Conservation (phyloP, 2,888 invertebrate genomes). For the Mystacides longicornis region DNA sequence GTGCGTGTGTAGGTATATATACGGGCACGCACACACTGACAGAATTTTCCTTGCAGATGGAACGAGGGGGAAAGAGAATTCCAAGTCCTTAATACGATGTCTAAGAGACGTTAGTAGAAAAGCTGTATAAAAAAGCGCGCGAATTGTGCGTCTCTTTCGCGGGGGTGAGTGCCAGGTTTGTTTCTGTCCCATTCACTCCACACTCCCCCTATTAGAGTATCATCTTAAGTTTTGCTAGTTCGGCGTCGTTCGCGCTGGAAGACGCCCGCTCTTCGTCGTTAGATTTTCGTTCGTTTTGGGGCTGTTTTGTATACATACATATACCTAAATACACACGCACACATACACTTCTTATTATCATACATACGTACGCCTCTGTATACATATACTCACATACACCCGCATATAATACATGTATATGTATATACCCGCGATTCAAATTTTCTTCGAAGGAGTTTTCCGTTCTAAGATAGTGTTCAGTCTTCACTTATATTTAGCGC, state of each 20-base stretch:
- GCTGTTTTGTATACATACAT: not conserved
- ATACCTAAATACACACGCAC: not conserved
- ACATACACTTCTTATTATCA: not conserved
- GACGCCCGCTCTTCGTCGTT: slow-evolving; percentile 30
- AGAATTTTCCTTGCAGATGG: not conserved
- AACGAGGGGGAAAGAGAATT: slow-evolving; percentile 5
- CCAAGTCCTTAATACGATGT: slow-evolving; percentile 20
- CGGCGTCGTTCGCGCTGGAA: slow-evolving; percentile 25
- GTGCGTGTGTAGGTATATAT: too few species aligned
- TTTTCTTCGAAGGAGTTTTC: slow-evolving; percentile 33
- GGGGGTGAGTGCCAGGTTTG: not conserved
- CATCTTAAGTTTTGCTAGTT: slow-evolving; percentile 25
- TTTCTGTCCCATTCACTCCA: slow-evolving; percentile 1
- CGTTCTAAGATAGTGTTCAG: slow-evolving; percentile 48
- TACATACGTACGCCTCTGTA: not conserved
- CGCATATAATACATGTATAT: not conserved
- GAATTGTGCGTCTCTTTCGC: slow-evolving; percentile 20
- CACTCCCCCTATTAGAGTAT: slow-evolving; percentile 8
- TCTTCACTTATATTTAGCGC: slow-evolving; percentile 50
- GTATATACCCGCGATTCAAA: not conserved
- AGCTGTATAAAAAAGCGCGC: slow-evolving; percentile 22
- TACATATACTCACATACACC: not conserved
- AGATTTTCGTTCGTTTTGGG: slow-evolving; percentile 49
- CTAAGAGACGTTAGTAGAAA: slow-evolving; percentile 16
- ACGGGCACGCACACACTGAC: too few species aligned